Evolutionary conservation across 2,888 invertebrate genomes (phyloP), one percentile per base, ranked within the genome.

Genomic region (Cerastis leucographa): DNA sequence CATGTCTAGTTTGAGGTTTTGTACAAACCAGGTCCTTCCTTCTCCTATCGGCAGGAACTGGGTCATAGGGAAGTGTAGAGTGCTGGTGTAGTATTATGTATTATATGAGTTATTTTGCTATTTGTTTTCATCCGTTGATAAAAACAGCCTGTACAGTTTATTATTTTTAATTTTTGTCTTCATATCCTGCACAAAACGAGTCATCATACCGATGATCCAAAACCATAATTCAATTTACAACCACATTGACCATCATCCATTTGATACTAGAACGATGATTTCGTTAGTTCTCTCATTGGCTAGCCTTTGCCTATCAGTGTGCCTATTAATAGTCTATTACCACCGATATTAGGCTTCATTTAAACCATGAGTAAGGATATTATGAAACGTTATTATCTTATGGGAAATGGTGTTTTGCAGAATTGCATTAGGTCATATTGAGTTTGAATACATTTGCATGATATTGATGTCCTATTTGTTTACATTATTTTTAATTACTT

Each of bases 301-400:
- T 67, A 19, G 74, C 72, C 77, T 85, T 83, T 85, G 72, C 61
- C 67, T 49, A 83, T 72, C 78, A 78, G 69, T 79, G 25, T 46
- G 44, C 17, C n/a, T 64, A 62, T 70, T 86, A 85, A 84, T 71
- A 64, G 72, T 42, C 65, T 67, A 84, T 86, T 77, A 85, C 68
- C 70, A 74, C 59, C 61, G 46, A 74, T 70, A 83, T 83, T 85
- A 86, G 65, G 72, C 66, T 70, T 70, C 71, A 82, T 82, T 80
- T 74, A 76, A 82, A 64, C 73, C 64, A 42, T n/a, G 59, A 74
- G 71, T 76, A 77, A 80, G 78, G 40, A 54, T 69, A 71, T 77
- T 78, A 68, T 77, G 78, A 73, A 85, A 75, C 54, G 62, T 69
- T 64, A 81, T 84, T 84, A 85, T 75, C 76, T 85, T 75, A 74